These are phyloP conservation scores for Sprattus sprattus DNA, from an alignment of 2,113 vertebrate genomes.

Conservation along the genomic window DNA sequence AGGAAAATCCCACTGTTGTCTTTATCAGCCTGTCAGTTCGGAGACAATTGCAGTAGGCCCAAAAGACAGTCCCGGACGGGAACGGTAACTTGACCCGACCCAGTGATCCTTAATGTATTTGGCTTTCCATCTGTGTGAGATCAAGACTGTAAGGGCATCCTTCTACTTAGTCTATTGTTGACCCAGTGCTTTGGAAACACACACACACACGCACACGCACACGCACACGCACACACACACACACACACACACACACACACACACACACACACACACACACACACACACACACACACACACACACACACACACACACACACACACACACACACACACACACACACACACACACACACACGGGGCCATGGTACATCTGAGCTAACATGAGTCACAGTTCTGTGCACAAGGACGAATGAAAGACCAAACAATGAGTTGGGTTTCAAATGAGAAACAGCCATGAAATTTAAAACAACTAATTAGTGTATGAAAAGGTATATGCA, in stretches of 20 bases:
- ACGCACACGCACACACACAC: not conserved
- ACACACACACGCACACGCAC: not conserved
- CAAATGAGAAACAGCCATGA: constrained; percentile 10
- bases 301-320: not conserved
- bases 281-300: not conserved
- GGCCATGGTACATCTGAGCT: not conserved
- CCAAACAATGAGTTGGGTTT: not conserved
- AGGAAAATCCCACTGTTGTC: constrained; percentile 35
- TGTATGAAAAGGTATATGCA: constrained; percentile 8
- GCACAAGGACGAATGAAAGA: not conserved
- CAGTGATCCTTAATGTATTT: not conserved
- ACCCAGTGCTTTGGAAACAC: not conserved
- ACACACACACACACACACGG: not conserved
- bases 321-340: not conserved
- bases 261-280: not conserved
- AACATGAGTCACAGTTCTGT: not conserved
- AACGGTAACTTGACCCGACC: not conserved
- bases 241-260: not conserved
- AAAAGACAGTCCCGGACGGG: constrained; percentile 22
- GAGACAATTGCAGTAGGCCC: constrained; percentile 24
- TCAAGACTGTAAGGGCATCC: not conserved
- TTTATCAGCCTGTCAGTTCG: constrained; percentile 44
- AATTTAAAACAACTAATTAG: constrained; percentile 8
- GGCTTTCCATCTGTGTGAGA: not conserved
- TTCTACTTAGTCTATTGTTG: not conserved